Evolutionary conservation across 2,797 vertebrate genomes (phyloP).

Genomic region (Acrocephalus scirpaceus): DNA sequence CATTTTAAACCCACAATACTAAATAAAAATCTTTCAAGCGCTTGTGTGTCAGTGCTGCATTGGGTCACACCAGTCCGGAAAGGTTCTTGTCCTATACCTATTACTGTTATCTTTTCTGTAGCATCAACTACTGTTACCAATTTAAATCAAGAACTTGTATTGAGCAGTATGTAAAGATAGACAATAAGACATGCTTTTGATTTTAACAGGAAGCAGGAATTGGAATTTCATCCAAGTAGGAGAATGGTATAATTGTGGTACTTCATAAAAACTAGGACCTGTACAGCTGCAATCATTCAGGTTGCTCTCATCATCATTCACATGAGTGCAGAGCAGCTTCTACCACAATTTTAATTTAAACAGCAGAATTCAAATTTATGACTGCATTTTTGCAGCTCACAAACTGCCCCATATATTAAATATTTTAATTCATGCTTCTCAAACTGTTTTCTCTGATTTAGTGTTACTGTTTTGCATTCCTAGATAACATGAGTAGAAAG

Average conservation of each 20-base stretch:
- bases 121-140: background rate
- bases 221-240: background rate
- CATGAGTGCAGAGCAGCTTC: background rate
- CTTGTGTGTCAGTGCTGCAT: background rate
- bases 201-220: background rate
- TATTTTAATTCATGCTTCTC: slow-evolving; percentile 59
- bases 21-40: background rate
- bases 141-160: background rate
- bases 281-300: background rate
- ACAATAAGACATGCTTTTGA: background rate
- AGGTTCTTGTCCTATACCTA: background rate
- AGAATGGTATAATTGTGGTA: background rate
- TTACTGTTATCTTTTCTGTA: background rate
- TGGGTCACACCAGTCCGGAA: background rate
- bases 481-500: slow-evolving; percentile 48
- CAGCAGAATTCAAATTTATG: slow-evolving; percentile 50
- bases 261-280: background rate
- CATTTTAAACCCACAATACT: background rate
- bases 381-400: slow-evolving; percentile 13
- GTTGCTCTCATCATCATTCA: background rate
- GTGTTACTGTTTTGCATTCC: slow-evolving; percentile 55
- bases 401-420: slow-evolving; percentile 25
- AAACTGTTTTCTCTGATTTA: slow-evolving; percentile 64
- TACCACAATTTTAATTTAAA: slow-evolving; percentile 45
- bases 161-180: background rate